Conservation (phyloP, 2,888 invertebrate genomes). For the Diachrysia chrysitis region DNA sequence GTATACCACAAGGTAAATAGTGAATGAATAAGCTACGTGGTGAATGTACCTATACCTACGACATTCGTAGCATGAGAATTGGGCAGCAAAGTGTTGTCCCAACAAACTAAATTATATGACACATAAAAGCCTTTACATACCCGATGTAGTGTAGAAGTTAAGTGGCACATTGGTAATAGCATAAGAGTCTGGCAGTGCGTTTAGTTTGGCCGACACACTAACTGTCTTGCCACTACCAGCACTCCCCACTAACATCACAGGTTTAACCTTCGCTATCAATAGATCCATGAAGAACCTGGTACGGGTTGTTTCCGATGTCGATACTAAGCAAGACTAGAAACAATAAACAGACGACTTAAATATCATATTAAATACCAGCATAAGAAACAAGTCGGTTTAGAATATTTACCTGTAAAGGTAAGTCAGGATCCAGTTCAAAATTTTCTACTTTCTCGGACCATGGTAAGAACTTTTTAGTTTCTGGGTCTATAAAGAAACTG, state of each 20-base stretch:
- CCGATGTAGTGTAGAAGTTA: conserved; percentile 98
- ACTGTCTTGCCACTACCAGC: conserved; percentile 98
- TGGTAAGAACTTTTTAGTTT: conserved; percentile 95
- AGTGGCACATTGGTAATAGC: conserved; percentile 96
- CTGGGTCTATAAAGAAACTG: conserved; percentile 96
- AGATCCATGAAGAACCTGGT: conserved; percentile 96
- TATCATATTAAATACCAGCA: background rate
- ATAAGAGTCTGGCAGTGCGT: conserved; percentile 92
- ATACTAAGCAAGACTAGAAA: conserved; percentile 93
- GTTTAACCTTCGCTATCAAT: conserved; percentile 93
- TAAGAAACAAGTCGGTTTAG: background rate
- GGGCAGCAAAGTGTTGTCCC: no score
- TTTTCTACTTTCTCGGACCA: conserved; percentile 95
- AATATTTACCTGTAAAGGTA: conserved; percentile 93
- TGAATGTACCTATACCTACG: no score
- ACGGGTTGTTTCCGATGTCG: conserved; percentile 96
- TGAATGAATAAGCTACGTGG: no score
- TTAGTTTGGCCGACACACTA: conserved; percentile 95
- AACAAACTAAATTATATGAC: no score
- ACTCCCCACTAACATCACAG: conserved; percentile 96
- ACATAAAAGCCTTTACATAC: conserved; percentile 68
- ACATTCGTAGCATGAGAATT: no score
- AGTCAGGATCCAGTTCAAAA: conserved; percentile 95
- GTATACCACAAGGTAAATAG: no score
- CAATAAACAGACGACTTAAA: conserved; percentile 30